Base-by-base conservation (phyloP, 1,140 invertebrate genomes). In the Drosophila lacertosa region DNA sequence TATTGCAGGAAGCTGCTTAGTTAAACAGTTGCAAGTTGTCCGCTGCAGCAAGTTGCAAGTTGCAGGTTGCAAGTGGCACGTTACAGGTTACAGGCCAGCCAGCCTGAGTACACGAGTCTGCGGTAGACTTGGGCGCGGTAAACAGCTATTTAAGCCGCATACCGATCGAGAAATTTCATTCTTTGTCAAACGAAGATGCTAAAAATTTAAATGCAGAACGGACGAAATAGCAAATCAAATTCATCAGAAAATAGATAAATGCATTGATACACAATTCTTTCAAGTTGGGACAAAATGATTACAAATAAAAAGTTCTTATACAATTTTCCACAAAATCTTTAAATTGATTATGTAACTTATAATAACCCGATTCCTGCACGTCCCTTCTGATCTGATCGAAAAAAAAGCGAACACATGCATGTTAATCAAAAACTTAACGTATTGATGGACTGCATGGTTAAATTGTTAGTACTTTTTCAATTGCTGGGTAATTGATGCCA, bases 1-100 rank as follows among this genome's bases (percentile, higher is more conserved):
- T 71, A 68, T 66, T 66, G 53, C 70, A 83, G 79, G 81, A 84
- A 80, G 77, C 63, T 76, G 80, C 55, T 76, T 73, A 83, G 57
- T 54, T 72, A 77, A 80, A 67, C 66, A 80, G 77, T 82, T 83
- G 79, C 69, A 63, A 37, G 33, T 40, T 29, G 29, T 10, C 64
- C 50, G 37, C 57, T 63, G 50, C 50, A 66, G 13, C 50, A 66
- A 10, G 60, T 15, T 48, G 42, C 55, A 40, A 10, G 44, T 42
- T 16, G 40, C 22, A n/a, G 3, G 51, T 16, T n/a, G 9, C 57
- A 24, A 4, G 59, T 57, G 24, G 11, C 35, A 55, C 32, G 35
- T 58, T 58, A 53, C 29, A 32, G 15, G 22, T 45, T 42, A 6
- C 20, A 45, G 44, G 44, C 0, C 44, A 47, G 42, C 20, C 3